Percentiles rank a stretch among this genome's conserved stretches.
These are phyloP conservation scores for Phaethornis superciliosus DNA, from an alignment of 2,113 vertebrate species.

Conservation along the genomic window DNA sequence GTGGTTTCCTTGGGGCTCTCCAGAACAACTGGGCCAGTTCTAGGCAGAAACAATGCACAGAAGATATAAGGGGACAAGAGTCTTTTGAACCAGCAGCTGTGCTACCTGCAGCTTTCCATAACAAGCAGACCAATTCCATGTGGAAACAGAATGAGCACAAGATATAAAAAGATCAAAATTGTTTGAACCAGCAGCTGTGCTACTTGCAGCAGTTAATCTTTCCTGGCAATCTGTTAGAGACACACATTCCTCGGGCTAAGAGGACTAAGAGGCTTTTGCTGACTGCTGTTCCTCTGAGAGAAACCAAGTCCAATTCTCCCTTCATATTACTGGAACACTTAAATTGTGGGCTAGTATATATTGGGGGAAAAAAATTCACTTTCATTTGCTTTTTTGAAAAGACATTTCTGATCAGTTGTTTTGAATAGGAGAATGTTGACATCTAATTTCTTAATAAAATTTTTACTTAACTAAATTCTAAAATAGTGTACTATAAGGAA, in stretches of 20 bases:
- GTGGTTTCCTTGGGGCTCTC: conserved; percentile 69
- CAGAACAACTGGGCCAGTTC: conserved; percentile 66
- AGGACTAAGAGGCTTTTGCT: conserved; percentile 72
- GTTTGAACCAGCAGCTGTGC: conserved; percentile 76
- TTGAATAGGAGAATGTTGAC: neutral
- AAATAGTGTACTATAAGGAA: neutral
- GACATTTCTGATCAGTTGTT: neutral
- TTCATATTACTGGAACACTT: conserved; percentile 22
- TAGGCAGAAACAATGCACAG: conserved; percentile 65
- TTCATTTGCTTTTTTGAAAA: neutral
- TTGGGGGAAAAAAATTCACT: neutral
- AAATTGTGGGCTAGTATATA: neutral
- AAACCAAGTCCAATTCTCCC: conserved; percentile 30
- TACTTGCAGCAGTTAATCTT: conserved; percentile 79
- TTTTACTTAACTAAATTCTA: neutral
- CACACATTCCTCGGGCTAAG: conserved; percentile 67
- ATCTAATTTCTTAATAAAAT: neutral
- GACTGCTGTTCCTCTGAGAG: conserved; percentile 75
- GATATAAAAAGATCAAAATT: conserved; percentile 77
- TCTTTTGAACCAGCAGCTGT: conserved; percentile 72
- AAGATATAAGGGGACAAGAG: conserved; percentile 40
- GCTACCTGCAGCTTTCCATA: conserved; percentile 65
- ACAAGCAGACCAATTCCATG: conserved; percentile 68
- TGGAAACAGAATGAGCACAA: conserved; percentile 63
- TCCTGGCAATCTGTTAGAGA: conserved; percentile 75